phyloP scores from a whole-genome alignment of 2,113 vertebrate species.

The Paramisgurnus dabryanus region DNA sequence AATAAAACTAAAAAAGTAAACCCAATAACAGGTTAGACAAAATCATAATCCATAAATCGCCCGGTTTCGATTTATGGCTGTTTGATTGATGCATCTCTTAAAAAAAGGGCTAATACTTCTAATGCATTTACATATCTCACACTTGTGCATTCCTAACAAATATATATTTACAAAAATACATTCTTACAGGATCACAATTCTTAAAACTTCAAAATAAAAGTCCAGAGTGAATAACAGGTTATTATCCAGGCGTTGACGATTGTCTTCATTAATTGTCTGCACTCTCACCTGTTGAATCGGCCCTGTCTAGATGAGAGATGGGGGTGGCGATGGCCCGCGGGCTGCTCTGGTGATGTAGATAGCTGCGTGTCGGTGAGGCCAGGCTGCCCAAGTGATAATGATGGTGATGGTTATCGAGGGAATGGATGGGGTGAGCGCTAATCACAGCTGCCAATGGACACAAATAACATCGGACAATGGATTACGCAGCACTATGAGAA shows the following conservation, averaged over 20 bases:
- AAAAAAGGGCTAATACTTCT: too few relatives aligned
- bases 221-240: background rate
- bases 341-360: conserved; percentile 88
- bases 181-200: too few relatives aligned
- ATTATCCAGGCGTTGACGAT: conserved; percentile 44
- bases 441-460: conserved; percentile 95
- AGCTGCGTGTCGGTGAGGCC: conserved; percentile 90
- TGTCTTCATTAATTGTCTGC: conserved; percentile 47
- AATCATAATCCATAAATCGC: too few relatives aligned
- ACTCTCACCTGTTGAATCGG: conserved; percentile 93
- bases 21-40: too few relatives aligned
- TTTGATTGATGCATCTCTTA: too few relatives aligned
- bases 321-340: conserved; percentile 83
- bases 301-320: conserved; percentile 94
- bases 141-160: too few relatives aligned
- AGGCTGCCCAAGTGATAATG: conserved; percentile 97
- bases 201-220: background rate
- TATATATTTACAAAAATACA: too few relatives aligned
- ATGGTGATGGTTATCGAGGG: conserved; percentile 98
- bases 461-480: conserved; percentile 55
- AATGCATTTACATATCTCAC: too few relatives aligned
- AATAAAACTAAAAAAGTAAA: too few relatives aligned
- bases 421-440: conserved; percentile 99
- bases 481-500: conserved; percentile 39
- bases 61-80: too few relatives aligned